Conservation (phyloP, 23 tunicate genomes). For the Clavelina lepadiformis region DNA sequence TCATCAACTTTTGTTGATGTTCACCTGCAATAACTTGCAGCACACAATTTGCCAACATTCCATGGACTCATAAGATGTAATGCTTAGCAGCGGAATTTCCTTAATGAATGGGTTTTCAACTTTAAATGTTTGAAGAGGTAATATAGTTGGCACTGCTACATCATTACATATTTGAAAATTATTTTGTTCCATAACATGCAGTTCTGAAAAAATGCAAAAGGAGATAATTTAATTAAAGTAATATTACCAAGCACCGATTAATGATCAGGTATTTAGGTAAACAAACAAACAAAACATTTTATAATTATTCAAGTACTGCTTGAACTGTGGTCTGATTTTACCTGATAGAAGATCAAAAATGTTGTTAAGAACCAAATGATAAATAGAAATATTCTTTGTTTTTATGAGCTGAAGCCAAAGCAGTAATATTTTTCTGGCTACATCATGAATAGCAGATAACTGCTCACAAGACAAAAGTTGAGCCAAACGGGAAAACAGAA, state of each 20-base stretch:
- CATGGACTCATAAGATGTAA: neutral
- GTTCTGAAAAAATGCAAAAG: conserved; percentile 9
- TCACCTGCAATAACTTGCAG: conserved; percentile 10
- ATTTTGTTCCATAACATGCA: conserved; percentile 1
- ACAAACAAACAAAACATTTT: too few relatives aligned
- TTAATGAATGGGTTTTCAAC: neutral
- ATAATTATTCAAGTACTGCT: too few relatives aligned
- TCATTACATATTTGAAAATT: neutral
- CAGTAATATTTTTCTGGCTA: conserved; percentile 13
- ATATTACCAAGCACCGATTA: neutral
- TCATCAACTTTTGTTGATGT: too few relatives aligned
- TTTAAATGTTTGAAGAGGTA: neutral
- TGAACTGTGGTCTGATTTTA: too few relatives aligned
- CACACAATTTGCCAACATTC: conserved; percentile 16
- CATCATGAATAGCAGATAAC: conserved; percentile 30
- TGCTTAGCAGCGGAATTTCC: neutral
- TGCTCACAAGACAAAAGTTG: conserved; percentile 16
- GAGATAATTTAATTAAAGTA: conserved; percentile 6
- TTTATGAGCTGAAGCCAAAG: conserved; percentile 43
- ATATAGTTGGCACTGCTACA: neutral
- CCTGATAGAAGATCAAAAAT: conserved; percentile 11
- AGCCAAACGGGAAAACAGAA: conserved; percentile 14
- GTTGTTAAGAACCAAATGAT: conserved; percentile 14
- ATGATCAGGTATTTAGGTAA: neutral
- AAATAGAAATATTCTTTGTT: conserved; percentile 41